Evolutionary conservation across 2,797 vertebrate species (phyloP), one percentile per base, ranked within the genome.

Genomic region (Coregonus suidteri): DNA sequence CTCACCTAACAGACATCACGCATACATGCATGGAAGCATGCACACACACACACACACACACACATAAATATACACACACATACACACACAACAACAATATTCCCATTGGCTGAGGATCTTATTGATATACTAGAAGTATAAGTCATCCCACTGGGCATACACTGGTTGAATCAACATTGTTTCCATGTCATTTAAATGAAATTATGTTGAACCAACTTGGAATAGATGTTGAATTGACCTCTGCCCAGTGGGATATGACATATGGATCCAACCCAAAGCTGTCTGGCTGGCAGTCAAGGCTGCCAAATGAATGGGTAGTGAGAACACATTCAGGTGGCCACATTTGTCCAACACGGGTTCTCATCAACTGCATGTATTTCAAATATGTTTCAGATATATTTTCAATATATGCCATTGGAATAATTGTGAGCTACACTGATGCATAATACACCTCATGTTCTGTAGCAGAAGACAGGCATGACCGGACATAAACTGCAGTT

Each of bases 221-320:
- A 47, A 47, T 47, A 47, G 9, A 47, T 11, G 41, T 47, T 47
- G 41, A 47, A 47, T 47, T 47, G 41, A 13, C 2, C 7, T 11
- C 41, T 13, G 41, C 41, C 41, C 41, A 47, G 9, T 47, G 41
- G 41, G 53, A 65, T 77, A 47, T 72, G 78, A 56, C 73, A 47
- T 11, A 47, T 0, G 2, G 41, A 30, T 66, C 18, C 14, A 9
- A 47, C 71, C 30, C 71, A 72, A 31, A 15, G 25, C 47, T 4
- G 13, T 51, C n/a, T 6, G 54, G 7, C 7, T 41, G 41, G 70
- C 78, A 25, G 70, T 4, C 75, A 73, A 30, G 71, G 67, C 15
- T 53, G 7, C 47, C 54, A 66, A n/a, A 3, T 76, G 7, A 73
- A 64, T 18, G 4, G 6, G 35, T 5, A 34, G 31, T 47, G 41